These are phyloP conservation scores for Drosophila affinis DNA, from an alignment of 2,888 invertebrate genomes.

Conservation along the genomic window DNA sequence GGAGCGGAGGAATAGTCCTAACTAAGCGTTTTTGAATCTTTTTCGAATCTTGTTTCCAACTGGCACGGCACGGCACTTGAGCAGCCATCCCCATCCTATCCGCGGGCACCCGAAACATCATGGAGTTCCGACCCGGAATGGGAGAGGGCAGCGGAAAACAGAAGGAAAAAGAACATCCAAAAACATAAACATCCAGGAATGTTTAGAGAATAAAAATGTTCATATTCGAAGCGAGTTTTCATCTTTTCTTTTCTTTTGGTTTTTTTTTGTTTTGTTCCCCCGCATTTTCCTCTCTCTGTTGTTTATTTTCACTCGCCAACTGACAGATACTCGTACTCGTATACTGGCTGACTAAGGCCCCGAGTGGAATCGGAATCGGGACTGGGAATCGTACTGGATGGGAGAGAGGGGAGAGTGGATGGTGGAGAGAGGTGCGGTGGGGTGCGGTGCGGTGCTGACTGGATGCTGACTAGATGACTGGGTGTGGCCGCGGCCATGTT, in stretches of 20 bases:
- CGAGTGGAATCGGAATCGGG: constrained; percentile 4
- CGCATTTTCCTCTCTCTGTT: constrained; percentile 49
- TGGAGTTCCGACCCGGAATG: constrained; percentile 15
- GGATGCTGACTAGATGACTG: constrained; percentile 42
- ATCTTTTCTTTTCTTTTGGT: constrained; percentile 6
- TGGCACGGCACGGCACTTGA: constrained; percentile 48
- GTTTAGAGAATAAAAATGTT: constrained; percentile 67
- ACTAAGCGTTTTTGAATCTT: constrained; percentile 58
- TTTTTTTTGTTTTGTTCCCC: background rate
- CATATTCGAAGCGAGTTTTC: constrained; percentile 25
- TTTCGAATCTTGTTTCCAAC: constrained; percentile 32
- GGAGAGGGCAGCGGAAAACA: background rate
- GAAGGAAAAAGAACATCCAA: constrained; percentile 15
- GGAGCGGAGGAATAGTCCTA: constrained; percentile 14
- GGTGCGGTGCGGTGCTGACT: background rate
- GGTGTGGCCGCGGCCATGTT: constrained; percentile 66
- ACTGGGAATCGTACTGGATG: background rate
- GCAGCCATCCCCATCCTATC: constrained; percentile 8
- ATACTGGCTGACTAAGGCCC: constrained; percentile 44
- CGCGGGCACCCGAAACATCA: constrained; percentile 1
- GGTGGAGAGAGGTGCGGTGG: background rate
- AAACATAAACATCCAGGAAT: constrained; percentile 72
- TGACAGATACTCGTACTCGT: constrained; percentile 48
- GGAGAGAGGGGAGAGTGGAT: background rate
- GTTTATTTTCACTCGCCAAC: constrained; percentile 67